Evolutionary conservation across 1,140 invertebrate genomes (phyloP).

Genomic region (Tenebrio molitor): DNA sequence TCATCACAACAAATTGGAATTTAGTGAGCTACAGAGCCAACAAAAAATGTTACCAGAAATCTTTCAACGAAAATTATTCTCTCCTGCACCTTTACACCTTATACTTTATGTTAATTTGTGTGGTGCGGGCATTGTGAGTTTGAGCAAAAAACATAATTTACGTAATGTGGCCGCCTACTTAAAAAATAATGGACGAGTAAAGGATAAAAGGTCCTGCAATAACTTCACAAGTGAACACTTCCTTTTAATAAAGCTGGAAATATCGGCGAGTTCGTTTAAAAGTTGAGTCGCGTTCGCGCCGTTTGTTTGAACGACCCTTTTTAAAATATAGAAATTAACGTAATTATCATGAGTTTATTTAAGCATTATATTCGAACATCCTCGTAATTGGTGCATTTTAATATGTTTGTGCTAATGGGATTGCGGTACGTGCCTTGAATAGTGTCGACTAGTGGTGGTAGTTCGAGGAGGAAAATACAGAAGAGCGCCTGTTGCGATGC

Average conservation of each 20-base stretch:
- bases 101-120: no score
- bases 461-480: slow-evolving; percentile 13
- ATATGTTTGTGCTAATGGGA: slow-evolving; percentile 44
- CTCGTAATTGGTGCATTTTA: slow-evolving; percentile 47
- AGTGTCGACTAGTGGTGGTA: neutral
- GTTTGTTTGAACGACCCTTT: neutral
- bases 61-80: no score
- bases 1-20: no score
- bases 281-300: neutral
- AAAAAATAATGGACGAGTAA: no score
- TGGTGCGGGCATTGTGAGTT: no score
- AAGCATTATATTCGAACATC: slow-evolving; percentile 24
- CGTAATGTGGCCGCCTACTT: no score
- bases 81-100: no score
- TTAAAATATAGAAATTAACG: slow-evolving; percentile 39
- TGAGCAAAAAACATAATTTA: no score
- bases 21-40: no score
- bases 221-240: neutral
- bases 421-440: slow-evolving; percentile 34
- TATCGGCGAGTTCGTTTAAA: slow-evolving; percentile 1
- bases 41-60: no score
- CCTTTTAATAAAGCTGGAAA: neutral
- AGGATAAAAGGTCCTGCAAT: no score
- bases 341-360: slow-evolving; percentile 38
- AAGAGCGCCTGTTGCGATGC: slow-evolving; percentile 18